Conservation (phyloP, 2,113 vertebrate genomes). For the Mastomys coucha region DNA sequence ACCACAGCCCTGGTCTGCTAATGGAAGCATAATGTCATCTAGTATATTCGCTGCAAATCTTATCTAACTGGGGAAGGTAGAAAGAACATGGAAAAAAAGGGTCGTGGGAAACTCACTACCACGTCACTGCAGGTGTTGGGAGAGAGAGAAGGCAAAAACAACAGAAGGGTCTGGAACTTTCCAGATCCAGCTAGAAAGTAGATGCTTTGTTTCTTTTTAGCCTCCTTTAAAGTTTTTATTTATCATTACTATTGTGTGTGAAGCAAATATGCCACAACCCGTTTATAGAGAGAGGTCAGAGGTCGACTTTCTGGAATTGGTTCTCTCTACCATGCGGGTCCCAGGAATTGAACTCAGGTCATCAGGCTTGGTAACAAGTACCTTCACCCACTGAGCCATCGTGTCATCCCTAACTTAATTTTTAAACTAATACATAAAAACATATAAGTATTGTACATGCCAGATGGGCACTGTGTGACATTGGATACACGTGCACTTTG, state of each 20-base stretch:
- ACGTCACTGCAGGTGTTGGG: background rate
- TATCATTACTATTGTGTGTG: background rate
- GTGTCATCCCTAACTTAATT: background rate
- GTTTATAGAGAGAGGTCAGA: background rate
- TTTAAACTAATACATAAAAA: background rate
- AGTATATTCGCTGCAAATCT: background rate
- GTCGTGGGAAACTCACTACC: background rate
- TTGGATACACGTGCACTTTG: background rate
- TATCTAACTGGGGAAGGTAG: constrained; percentile 10
- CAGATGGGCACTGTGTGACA: too few relatives aligned
- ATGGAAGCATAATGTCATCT: background rate
- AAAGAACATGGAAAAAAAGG: background rate
- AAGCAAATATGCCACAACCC: background rate
- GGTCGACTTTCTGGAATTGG: background rate
- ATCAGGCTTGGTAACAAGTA: background rate
- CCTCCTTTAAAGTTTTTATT: background rate
- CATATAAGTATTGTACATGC: background rate
- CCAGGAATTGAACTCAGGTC: background rate
- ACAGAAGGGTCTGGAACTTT: background rate
- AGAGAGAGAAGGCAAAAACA: background rate
- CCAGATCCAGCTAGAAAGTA: background rate
- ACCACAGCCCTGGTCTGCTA: background rate
- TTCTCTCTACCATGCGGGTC: background rate
- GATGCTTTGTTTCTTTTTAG: background rate
- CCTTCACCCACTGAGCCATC: background rate